phyloP scores from a whole-genome alignment of 2,888 invertebrate species.

The Abrostola triplasia region DNA sequence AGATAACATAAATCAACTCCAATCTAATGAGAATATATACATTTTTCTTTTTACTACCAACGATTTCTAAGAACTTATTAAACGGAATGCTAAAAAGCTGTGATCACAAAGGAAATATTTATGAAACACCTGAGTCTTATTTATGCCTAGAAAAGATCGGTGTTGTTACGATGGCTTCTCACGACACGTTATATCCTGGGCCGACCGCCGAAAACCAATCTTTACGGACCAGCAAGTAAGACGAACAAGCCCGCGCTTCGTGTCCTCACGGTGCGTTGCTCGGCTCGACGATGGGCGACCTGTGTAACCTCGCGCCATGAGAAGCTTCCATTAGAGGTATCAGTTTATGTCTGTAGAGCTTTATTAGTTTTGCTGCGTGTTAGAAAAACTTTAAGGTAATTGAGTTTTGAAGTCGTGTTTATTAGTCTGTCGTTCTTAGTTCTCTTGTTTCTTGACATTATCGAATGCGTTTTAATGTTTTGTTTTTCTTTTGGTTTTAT shows the following conservation, averaged over 20 bases:
- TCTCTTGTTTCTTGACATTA: background rate
- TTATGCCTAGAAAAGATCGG: background rate
- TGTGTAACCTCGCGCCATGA: too few species aligned
- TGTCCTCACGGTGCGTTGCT: too few species aligned
- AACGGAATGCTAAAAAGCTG: background rate
- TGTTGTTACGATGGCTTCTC: background rate
- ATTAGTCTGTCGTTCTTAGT: background rate
- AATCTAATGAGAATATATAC: conserved; percentile 11
- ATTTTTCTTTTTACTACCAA: conserved; percentile 12
- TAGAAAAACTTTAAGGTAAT: background rate
- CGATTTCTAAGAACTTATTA: conserved; percentile 20
- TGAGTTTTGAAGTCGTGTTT: background rate
- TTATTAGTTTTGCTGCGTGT: background rate
- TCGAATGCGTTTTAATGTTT: too few species aligned
- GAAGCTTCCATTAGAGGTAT: too few species aligned
- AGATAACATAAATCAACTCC: background rate
- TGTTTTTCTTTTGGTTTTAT: too few species aligned
- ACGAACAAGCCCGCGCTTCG: too few species aligned
- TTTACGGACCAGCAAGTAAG: too few species aligned
- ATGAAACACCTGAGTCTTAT: conserved; percentile 5
- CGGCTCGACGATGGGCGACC: too few species aligned
- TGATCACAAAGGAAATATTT: conserved; percentile 12
- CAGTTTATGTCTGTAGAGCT: background rate
- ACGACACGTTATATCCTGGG: too few species aligned
- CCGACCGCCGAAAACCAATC: too few species aligned